A percentile compares a stretch with the other conserved stretches of the same genome.
Conservation (phyloP, 2,113 vertebrate genomes). For the Machaerirhynchus nigripectus region DNA sequence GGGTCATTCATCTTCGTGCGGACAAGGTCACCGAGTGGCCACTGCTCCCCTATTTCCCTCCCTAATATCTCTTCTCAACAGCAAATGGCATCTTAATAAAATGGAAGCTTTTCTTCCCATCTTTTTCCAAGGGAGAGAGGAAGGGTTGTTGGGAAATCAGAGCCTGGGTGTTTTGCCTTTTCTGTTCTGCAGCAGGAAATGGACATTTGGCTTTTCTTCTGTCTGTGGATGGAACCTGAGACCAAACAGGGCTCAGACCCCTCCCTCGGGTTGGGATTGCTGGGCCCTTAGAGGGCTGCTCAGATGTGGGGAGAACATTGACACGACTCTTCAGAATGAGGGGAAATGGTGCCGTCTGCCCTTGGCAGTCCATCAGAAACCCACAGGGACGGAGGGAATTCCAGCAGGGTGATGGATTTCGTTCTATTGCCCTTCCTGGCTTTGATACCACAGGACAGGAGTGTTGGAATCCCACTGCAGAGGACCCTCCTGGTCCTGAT, state of each 20-base stretch:
- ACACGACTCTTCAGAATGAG: background rate
- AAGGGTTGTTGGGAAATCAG: background rate
- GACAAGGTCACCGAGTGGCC: background rate
- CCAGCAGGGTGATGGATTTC: background rate
- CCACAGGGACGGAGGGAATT: background rate
- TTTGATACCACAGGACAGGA: background rate
- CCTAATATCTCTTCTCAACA: background rate
- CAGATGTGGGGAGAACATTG: background rate
- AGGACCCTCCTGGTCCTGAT: background rate
- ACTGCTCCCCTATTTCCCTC: background rate
- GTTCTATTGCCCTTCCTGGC: background rate
- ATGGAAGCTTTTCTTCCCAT: background rate
- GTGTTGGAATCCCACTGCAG: background rate
- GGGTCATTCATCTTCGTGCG: conserved; percentile 17
- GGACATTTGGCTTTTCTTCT: background rate
- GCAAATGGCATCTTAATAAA: conserved; percentile 3
- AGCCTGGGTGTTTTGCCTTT: background rate
- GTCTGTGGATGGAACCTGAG: background rate
- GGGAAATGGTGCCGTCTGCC: background rate
- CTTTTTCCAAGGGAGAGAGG: background rate
- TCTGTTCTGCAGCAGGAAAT: background rate
- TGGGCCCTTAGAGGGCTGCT: background rate
- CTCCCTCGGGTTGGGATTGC: background rate
- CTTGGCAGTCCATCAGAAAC: background rate
- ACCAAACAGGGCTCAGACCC: background rate